Evolutionary conservation across 2,888 invertebrate genomes (phyloP).

Genomic region (Napeogenes sylphis): DNA sequence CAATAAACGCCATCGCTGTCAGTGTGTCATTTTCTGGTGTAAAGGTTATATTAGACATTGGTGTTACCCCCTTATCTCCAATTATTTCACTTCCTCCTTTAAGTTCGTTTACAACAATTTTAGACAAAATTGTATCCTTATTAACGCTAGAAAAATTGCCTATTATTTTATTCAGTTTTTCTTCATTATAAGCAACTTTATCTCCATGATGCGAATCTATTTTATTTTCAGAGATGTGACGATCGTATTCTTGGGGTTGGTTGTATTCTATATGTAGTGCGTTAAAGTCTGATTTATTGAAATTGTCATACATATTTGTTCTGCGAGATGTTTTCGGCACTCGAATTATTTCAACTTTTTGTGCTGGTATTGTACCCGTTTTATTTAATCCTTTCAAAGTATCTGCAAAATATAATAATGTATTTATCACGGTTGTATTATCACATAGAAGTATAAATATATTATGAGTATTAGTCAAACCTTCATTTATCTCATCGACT

Average conservation of each 20-base stretch:
- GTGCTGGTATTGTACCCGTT: slow-evolving; percentile 54
- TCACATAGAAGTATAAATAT: neutral
- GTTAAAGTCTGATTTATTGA: slow-evolving; percentile 38
- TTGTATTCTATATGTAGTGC: slow-evolving; percentile 57
- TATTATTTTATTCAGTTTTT: slow-evolving; percentile 42
- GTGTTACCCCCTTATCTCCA: slow-evolving; percentile 49
- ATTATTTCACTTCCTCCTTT: slow-evolving; percentile 56
- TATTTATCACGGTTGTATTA: neutral
- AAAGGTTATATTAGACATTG: slow-evolving; percentile 66
- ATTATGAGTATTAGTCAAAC: slow-evolving; percentile 14
- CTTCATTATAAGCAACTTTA: slow-evolving; percentile 38
- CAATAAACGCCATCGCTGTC: slow-evolving; percentile 67
- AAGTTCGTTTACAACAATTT: slow-evolving; percentile 62
- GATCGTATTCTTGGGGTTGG: slow-evolving; percentile 44
- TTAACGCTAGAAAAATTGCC: slow-evolving; percentile 48
- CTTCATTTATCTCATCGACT: slow-evolving; percentile 52
- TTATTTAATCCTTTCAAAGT: slow-evolving; percentile 49
- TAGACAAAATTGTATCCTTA: slow-evolving; percentile 59
- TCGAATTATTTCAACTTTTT: slow-evolving; percentile 40
- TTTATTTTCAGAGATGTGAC: slow-evolving; percentile 58
- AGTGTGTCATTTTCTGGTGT: slow-evolving; percentile 68
- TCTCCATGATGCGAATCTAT: slow-evolving; percentile 49
- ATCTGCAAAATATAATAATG: slow-evolving; percentile 44
- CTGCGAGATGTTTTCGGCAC: slow-evolving; percentile 43
- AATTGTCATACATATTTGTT: slow-evolving; percentile 34